phyloP scores from a whole-genome alignment of 1,140 invertebrate genomes.

The Brachionus koreanus region DNA sequence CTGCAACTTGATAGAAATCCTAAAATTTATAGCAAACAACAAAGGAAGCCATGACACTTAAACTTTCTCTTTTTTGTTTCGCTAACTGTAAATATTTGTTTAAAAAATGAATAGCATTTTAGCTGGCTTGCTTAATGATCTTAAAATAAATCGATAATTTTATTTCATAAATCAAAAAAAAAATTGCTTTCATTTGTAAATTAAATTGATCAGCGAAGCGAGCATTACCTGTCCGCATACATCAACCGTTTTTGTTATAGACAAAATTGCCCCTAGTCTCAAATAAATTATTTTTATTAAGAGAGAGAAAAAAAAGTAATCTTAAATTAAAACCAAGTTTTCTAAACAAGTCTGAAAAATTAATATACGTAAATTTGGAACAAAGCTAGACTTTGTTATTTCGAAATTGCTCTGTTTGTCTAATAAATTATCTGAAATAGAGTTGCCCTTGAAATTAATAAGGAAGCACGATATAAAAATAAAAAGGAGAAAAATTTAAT shows the following conservation, averaged over 20 bases:
- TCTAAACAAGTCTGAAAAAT: background rate
- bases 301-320: too few species aligned
- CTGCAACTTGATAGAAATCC: background rate
- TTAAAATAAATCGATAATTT: background rate
- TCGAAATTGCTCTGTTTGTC: too few species aligned
- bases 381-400: background rate
- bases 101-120: background rate
- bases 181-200: background rate
- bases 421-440: too few species aligned
- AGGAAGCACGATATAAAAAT: background rate
- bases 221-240: background rate
- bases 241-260: background rate
- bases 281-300: background rate
- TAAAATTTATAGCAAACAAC: background rate
- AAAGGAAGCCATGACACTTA: slow-evolving; percentile 1
- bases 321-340: background rate
- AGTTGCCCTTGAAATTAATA: background rate
- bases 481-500: background rate
- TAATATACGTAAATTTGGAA: background rate
- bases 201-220: background rate
- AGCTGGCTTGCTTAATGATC: background rate
- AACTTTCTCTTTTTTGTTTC: background rate
- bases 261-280: background rate
- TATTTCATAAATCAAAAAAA: background rate
- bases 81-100: background rate